Conservation (phyloP, 2,797 vertebrate genomes). For the Pyrocephalus nanus region DNA sequence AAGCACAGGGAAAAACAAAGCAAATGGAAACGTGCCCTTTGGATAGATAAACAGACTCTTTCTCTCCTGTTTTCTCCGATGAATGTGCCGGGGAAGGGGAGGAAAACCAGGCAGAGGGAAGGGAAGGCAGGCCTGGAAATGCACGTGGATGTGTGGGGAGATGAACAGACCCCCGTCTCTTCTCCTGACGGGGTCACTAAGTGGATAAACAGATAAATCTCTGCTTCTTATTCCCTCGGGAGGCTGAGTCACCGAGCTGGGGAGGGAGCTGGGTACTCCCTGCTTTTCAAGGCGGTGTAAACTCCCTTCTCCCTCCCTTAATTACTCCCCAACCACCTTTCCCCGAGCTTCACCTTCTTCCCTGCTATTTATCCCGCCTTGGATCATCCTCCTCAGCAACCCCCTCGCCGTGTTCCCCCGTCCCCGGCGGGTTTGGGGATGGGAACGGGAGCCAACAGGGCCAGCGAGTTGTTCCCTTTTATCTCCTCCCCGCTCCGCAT, state of each 20-base stretch:
- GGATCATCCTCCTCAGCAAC: background rate
- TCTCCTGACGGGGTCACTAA: background rate
- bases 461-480: slow-evolving; percentile 21
- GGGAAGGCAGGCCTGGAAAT: background rate
- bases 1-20: background rate
- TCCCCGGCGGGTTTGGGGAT: background rate
- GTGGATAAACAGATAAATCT: background rate
- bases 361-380: background rate
- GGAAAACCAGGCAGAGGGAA: background rate
- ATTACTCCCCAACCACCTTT: background rate
- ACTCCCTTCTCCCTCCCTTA: background rate
- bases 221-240: background rate
- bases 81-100: background rate
- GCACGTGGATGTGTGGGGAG: background rate
- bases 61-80: background rate
- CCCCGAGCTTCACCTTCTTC: background rate
- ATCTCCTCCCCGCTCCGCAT: slow-evolving; percentile 7
- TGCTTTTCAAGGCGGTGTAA: fast-evolving
- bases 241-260: background rate
- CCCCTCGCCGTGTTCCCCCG: background rate
- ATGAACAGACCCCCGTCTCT: background rate
- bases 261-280: background rate
- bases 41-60: background rate
- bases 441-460: too few species aligned
- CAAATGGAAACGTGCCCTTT: background rate